Evolutionary conservation across 2,797 vertebrate genomes (phyloP).

Genomic region (Hemitrygon akajei): DNA sequence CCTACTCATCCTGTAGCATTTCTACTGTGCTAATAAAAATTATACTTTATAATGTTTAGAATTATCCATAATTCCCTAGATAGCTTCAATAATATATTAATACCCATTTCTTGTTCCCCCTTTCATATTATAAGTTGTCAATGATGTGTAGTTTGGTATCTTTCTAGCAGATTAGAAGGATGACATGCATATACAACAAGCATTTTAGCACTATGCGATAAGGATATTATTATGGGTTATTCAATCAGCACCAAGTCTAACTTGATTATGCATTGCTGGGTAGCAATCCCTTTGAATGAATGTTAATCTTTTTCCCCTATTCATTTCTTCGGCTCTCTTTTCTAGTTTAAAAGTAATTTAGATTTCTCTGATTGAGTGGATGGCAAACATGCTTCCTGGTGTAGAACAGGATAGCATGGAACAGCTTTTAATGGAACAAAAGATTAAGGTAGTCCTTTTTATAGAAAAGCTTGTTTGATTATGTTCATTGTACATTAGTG

Average conservation of each 20-base stretch:
- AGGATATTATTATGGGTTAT: neutral
- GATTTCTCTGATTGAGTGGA: neutral
- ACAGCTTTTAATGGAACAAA: neutral
- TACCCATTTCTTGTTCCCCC: neutral
- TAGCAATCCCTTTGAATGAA: neutral
- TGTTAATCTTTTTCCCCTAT: neutral
- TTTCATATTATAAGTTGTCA: neutral
- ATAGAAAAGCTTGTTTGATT: neutral
- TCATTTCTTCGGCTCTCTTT: neutral
- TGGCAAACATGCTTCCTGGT: neutral
- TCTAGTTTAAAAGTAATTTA: conserved; percentile 23
- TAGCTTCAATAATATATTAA: neutral
- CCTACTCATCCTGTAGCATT: no score
- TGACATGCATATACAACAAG: neutral
- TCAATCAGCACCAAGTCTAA: neutral
- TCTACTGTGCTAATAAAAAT: no score
- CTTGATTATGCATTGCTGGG: neutral
- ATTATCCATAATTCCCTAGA: neutral
- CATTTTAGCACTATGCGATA: neutral
- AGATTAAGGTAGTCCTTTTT: neutral
- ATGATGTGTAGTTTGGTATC: no score
- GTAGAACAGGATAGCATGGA: neutral
- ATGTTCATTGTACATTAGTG: neutral
- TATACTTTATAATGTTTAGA: neutral
- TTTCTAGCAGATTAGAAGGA: neutral